Percentiles rank a stretch among this genome's conserved stretches.
Conservation (phyloP, 2,888 invertebrate genomes). For the Chrysina gloriosa region DNA sequence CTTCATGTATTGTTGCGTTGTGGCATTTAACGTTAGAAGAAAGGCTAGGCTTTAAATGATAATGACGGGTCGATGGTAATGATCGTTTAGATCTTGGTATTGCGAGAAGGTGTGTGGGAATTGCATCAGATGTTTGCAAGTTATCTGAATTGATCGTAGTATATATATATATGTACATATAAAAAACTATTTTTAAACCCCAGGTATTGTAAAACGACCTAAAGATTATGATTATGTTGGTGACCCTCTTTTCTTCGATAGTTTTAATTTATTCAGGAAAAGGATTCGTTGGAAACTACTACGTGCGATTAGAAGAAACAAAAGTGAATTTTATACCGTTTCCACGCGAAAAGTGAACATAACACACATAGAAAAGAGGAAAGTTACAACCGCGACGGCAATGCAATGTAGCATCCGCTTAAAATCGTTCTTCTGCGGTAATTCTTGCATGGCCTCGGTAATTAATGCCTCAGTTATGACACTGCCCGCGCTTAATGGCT, state of each 20-base stretch:
- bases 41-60: conserved; percentile 23
- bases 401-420: background rate
- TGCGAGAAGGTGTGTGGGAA: background rate
- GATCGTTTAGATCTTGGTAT: background rate
- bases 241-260: too few species aligned
- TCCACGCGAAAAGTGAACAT: background rate
- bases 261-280: too few species aligned
- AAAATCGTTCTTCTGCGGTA: conserved; percentile 16
- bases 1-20: conserved; percentile 5
- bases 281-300: too few species aligned
- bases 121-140: too few species aligned
- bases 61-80: conserved; percentile 1
- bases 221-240: too few species aligned
- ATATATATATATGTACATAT: too few species aligned
- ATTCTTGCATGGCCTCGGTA: conserved; percentile 9
- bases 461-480: conserved; percentile 23
- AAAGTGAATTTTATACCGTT: background rate
- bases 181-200: too few species aligned
- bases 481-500: conserved; percentile 5
- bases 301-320: too few species aligned
- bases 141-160: too few species aligned
- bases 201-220: too few species aligned
- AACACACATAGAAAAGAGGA: background rate
- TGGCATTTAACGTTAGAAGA: conserved; percentile 22
- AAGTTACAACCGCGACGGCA: background rate